Conservation (phyloP, 2,797 vertebrate species). For the Emydoidea blandingii region DNA sequence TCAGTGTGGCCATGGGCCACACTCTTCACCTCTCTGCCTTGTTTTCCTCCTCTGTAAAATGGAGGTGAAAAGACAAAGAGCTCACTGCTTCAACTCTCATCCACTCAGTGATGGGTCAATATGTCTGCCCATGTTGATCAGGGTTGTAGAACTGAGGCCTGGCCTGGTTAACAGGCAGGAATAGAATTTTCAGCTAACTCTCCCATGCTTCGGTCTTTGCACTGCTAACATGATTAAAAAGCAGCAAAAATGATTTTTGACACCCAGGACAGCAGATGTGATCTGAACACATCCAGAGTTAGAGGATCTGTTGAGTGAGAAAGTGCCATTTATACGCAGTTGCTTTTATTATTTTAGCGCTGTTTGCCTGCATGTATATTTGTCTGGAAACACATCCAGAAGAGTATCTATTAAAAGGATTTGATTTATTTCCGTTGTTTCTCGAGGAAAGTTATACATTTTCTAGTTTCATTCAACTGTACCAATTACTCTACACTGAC, state of each 20-base stretch:
- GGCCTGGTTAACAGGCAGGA: neutral
- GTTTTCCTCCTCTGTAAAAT: neutral
- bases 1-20: neutral
- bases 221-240: neutral
- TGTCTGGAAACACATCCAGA: neutral
- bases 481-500: neutral
- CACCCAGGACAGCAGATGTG: neutral
- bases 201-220: neutral
- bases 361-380: neutral
- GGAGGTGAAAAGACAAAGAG: neutral
- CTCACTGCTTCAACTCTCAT: neutral
- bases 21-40: neutral
- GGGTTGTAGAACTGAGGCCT: neutral
- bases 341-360: neutral
- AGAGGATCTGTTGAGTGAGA: neutral
- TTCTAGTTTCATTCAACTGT: neutral
- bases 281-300: neutral
- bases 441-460: neutral
- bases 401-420: neutral
- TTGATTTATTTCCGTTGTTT: neutral
- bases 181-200: neutral
- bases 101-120: neutral
- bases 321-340: neutral
- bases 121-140: neutral
- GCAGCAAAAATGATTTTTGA: neutral